Percentiles rank a stretch among this genome's conserved stretches.
phyloP scores from a whole-genome alignment of 2,888 invertebrate species.

The Didymodactylos carnosus region DNA sequence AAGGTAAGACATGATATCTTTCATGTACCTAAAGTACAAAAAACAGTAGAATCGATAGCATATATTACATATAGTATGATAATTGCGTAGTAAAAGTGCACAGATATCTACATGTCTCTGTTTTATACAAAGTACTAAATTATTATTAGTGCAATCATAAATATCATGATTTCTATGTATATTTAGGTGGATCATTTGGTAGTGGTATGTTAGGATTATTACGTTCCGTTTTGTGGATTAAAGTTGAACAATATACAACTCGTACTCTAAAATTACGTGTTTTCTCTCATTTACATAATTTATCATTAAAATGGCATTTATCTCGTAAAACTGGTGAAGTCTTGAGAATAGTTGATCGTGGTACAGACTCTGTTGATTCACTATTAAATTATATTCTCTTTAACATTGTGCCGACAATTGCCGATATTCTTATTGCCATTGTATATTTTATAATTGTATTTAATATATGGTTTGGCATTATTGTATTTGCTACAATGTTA shows the following conservation, averaged over 20 bases:
- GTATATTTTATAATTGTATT: slow-evolving; percentile 66
- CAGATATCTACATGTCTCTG: too few species aligned
- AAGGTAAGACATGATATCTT: too few species aligned
- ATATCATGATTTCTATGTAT: background rate
- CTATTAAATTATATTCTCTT: slow-evolving; percentile 54
- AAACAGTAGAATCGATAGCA: background rate
- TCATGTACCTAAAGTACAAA: too few species aligned
- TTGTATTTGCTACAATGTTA: slow-evolving; percentile 41
- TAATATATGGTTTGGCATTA: slow-evolving; percentile 79
- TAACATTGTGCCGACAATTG: slow-evolving; percentile 71
- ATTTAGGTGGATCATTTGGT: slow-evolving; percentile 46
- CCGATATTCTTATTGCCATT: slow-evolving; percentile 75
- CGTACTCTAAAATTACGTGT: slow-evolving; percentile 30
- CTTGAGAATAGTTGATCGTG: slow-evolving; percentile 80
- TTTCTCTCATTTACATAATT: slow-evolving; percentile 62
- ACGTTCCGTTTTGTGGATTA: slow-evolving; percentile 76
- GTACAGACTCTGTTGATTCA: slow-evolving; percentile 83
- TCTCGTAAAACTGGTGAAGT: slow-evolving; percentile 89
- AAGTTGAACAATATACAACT: slow-evolving; percentile 81
- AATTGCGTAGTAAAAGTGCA: too few species aligned
- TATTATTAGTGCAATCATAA: too few species aligned
- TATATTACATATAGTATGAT: background rate
- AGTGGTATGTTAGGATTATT: slow-evolving; percentile 26
- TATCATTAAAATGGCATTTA: slow-evolving; percentile 84
- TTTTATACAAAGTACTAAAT: too few species aligned